These are phyloP conservation scores for Platorchestia sp. DNA, from an alignment of 1,140 invertebrate species.

Conservation along the genomic window DNA sequence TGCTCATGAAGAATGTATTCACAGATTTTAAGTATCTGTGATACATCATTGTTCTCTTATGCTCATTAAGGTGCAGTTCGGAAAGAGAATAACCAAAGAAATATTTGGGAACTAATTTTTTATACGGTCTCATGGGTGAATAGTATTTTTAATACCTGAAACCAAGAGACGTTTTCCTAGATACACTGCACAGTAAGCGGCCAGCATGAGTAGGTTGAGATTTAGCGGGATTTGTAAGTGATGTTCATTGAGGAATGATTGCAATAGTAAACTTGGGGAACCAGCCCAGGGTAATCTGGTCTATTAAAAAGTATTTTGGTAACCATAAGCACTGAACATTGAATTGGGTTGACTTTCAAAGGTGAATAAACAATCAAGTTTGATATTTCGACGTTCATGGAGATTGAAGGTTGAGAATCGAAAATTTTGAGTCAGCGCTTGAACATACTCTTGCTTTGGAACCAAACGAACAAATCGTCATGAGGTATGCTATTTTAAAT, in stretches of 20 bases:
- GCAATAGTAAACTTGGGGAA: background rate
- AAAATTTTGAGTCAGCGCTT: background rate
- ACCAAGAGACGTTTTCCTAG: no score
- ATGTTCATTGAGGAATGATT: background rate
- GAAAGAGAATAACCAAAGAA: no score
- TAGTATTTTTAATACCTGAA: no score
- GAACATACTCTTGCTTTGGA: background rate
- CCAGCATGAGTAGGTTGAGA: background rate
- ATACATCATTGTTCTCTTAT: no score
- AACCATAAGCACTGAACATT: no score
- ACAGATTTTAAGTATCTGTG: no score
- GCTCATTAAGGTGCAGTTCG: no score
- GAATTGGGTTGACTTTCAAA: no score
- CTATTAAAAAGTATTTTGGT: background rate
- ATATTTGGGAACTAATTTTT: no score
- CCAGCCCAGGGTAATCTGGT: background rate
- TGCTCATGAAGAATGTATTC: no score
- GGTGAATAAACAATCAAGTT: background rate
- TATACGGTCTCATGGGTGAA: no score
- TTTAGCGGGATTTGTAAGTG: background rate
- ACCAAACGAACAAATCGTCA: background rate
- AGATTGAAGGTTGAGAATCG: background rate
- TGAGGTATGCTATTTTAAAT: background rate
- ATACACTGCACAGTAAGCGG: background rate
- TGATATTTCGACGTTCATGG: background rate